A percentile compares a stretch with the other conserved stretches of the same genome.
These are phyloP conservation scores for Helobdella robusta DNA, from an alignment of 2,888 invertebrate genomes.

Conservation along the genomic window DNA sequence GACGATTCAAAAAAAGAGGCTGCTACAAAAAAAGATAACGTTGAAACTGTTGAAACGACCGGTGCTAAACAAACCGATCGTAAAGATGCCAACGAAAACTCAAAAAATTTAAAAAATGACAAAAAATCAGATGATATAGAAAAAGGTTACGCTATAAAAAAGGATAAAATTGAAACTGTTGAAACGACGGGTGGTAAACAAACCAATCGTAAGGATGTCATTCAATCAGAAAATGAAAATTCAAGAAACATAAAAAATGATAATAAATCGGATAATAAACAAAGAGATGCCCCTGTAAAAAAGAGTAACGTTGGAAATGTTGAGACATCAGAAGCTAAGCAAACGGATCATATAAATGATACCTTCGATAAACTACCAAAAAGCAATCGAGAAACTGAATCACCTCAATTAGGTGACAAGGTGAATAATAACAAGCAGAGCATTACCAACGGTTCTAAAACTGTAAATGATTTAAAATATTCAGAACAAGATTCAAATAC, in stretches of 20 bases:
- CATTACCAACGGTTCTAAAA: too few relatives aligned
- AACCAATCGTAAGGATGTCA: neutral
- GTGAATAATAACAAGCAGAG: too few relatives aligned
- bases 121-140: neutral
- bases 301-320: neutral
- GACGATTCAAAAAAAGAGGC: neutral
- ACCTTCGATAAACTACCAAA: too few relatives aligned
- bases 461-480: too few relatives aligned
- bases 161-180: conserved; percentile 1
- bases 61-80: neutral
- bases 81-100: neutral
- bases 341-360: too few relatives aligned
- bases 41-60: neutral
- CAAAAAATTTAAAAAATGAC: neutral
- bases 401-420: too few relatives aligned
- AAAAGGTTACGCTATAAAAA: neutral
- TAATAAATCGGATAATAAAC: conserved; percentile 6
- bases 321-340: neutral
- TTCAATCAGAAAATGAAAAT: neutral
- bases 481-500: too few relatives aligned
- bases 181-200: neutral
- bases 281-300: neutral
- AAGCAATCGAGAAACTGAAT: too few relatives aligned
- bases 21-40: neutral
- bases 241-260: conserved; percentile 4